Percentiles rank a stretch among this genome's conserved stretches.
These are phyloP conservation scores for Phanerotoma sp. DNA, from an alignment of 2,888 invertebrate genomes.

Conservation along the genomic window DNA sequence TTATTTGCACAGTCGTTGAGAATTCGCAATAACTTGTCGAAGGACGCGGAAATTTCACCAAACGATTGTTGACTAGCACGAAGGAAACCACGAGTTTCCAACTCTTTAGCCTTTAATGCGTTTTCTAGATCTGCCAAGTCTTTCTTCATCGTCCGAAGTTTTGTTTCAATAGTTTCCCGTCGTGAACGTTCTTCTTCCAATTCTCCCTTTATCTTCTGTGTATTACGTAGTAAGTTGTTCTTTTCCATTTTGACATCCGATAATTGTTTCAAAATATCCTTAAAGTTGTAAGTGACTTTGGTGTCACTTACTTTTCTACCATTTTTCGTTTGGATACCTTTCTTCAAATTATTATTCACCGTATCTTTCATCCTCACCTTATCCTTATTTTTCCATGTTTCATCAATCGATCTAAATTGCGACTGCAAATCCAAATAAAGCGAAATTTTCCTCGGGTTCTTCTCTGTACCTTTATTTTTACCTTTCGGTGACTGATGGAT, in stretches of 20 bases:
- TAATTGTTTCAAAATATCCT: constrained; percentile 34
- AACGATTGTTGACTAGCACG: constrained; percentile 47
- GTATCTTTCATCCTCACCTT: neutral
- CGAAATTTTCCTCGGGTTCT: constrained; percentile 28
- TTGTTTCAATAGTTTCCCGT: constrained; percentile 45
- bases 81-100: constrained; percentile 44
- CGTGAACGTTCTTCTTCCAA: constrained; percentile 45
- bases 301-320: neutral
- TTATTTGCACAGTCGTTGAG: constrained; percentile 38
- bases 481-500: neutral
- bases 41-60: constrained; percentile 47
- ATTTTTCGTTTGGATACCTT: too few species aligned
- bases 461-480: neutral
- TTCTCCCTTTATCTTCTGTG: constrained; percentile 34
- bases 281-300: constrained; percentile 12
- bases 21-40: constrained; percentile 44
- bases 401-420: constrained; percentile 35
- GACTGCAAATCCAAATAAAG: constrained; percentile 48
- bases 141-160: constrained; percentile 38
- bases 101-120: constrained; percentile 42
- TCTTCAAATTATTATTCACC: too few species aligned
- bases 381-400: constrained; percentile 6
- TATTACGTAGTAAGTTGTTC: constrained; percentile 41
- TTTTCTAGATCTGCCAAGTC: constrained; percentile 43
- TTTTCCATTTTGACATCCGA: constrained; percentile 37